These are phyloP conservation scores for Esperia sulphurella DNA, from an alignment of 2,888 invertebrate genomes.

Conservation along the genomic window DNA sequence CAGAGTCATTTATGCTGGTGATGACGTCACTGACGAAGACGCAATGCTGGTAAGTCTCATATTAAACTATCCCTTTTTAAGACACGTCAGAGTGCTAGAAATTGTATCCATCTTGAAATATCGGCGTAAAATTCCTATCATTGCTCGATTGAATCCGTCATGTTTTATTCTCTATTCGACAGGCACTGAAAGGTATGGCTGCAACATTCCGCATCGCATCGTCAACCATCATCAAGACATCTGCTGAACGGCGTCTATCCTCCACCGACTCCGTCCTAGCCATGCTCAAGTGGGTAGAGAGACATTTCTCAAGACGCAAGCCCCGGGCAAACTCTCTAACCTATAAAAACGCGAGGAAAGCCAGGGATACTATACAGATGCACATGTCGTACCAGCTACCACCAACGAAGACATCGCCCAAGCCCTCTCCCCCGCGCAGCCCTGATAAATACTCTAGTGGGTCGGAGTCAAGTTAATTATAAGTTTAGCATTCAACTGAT, in stretches of 20 bases:
- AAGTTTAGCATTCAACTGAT: constrained; percentile 8
- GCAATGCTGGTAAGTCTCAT: constrained; percentile 86
- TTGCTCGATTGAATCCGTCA: too few species aligned
- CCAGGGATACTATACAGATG: constrained; percentile 85
- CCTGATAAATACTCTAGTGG: constrained; percentile 62
- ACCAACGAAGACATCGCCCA: constrained; percentile 47
- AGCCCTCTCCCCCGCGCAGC: constrained; percentile 48
- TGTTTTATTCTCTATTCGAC: constrained; percentile 12
- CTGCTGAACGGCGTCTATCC: constrained; percentile 91
- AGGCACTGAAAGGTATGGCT: constrained; percentile 96
- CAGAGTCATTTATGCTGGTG: constrained; percentile 93
- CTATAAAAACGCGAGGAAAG: constrained; percentile 79
- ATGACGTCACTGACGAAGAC: constrained; percentile 93
- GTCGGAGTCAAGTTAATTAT: constrained; percentile 61
- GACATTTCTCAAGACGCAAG: constrained; percentile 89
- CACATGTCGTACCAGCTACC: constrained; percentile 84
- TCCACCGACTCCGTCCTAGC: constrained; percentile 94
- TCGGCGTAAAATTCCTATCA: too few species aligned
- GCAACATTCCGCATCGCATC: constrained; percentile 94
- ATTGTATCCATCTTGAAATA: too few species aligned
- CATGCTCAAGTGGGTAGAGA: constrained; percentile 93
- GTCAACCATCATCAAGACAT: constrained; percentile 90
- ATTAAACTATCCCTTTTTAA: background rate
- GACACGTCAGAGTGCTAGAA: too few species aligned
- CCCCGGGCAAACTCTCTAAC: constrained; percentile 85